Base-by-base conservation (phyloP, 2,113 vertebrate species). In the Strix aluco region DNA sequence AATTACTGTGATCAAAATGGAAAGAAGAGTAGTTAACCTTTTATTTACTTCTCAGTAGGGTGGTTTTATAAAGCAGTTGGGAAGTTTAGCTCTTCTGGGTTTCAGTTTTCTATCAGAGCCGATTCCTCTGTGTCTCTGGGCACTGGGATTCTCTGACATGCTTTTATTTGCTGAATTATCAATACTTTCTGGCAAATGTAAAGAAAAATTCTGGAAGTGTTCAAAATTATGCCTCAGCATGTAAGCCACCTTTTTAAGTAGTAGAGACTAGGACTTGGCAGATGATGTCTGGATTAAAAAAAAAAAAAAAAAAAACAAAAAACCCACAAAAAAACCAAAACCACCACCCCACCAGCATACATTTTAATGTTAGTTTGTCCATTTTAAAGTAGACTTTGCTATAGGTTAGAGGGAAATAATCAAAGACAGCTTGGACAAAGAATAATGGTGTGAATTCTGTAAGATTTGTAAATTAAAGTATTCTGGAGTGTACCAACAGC, bases 1-100 rank as follows among this genome's bases (percentile, higher is more conserved):
- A 92, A 97, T 95, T 54, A 88, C 94, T 91, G 73, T 80, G 47
- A 90, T 96, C 78, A 54, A 79, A 95, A 73, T 15, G n/a, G 65
- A 61, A 74, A 46, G 81, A 54, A 29, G 54, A 72, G 57, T 55
- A 34, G 75, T 86, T 92, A 82, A 46, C 94, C 78, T 95, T 75
- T 58, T 73, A 38, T 93, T 91, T 93, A 42, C 55, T 71, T 82
- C 91, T 74, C 74, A 73, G 77, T 32, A 69, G 52, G 82, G 34
- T 26, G 8, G 2, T 8, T 85, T 89, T 86, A 77, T 87, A 55
- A 36, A 89, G 59, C 29, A 51, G 13, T 91, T 81, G 67, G 61
- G 25, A 81, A 65, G 17, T 82, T 90, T 16, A 63, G 47, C 74
- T 88, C 30, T 57, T 47, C 17, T 0, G 22, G 55, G 34, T 74